Percentiles rank a stretch among this genome's conserved stretches.
phyloP scores from a whole-genome alignment of 1,140 invertebrate genomes.

The Drosophila sucinea region DNA sequence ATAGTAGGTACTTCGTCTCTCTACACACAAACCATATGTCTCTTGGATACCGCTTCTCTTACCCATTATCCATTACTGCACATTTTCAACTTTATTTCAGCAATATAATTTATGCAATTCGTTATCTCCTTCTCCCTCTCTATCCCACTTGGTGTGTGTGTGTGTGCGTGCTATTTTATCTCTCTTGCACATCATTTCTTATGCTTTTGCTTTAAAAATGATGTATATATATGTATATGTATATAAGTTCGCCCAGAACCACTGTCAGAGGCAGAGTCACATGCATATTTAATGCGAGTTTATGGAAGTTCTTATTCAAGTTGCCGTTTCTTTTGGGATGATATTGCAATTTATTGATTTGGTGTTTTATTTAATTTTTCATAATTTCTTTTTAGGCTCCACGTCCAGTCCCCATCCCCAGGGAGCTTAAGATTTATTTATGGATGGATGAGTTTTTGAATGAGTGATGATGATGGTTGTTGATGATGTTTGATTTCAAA shows the following conservation, averaged over 20 bases:
- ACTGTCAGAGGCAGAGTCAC: constrained; percentile 1
- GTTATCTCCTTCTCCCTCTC: not conserved
- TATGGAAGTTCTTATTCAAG: constrained; percentile 52
- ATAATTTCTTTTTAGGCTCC: constrained; percentile 37
- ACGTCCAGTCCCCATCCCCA: constrained; percentile 32
- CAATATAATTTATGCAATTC: constrained; percentile 45
- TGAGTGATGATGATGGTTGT: constrained; percentile 54
- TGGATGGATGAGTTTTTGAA: constrained; percentile 25
- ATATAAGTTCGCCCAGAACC: constrained; percentile 13
- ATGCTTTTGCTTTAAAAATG: constrained; percentile 19
- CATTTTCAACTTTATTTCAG: constrained; percentile 21
- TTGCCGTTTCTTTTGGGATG: constrained; percentile 23
- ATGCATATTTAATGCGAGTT: constrained; percentile 72
- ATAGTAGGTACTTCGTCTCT: not conserved
- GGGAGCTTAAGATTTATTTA: constrained; percentile 21
- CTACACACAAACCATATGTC: not conserved
- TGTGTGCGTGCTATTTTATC: not conserved
- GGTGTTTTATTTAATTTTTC: constrained; percentile 67
- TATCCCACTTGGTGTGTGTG: not conserved
- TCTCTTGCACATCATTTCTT: not conserved
- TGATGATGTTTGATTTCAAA: constrained; percentile 43
- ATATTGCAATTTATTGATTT: constrained; percentile 77
- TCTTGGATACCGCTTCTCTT: not conserved
- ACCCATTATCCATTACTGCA: not conserved
- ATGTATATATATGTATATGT: constrained; percentile 43